phyloP scores from a whole-genome alignment of 2,113 vertebrate species.

The Orthonyx spaldingii region DNA sequence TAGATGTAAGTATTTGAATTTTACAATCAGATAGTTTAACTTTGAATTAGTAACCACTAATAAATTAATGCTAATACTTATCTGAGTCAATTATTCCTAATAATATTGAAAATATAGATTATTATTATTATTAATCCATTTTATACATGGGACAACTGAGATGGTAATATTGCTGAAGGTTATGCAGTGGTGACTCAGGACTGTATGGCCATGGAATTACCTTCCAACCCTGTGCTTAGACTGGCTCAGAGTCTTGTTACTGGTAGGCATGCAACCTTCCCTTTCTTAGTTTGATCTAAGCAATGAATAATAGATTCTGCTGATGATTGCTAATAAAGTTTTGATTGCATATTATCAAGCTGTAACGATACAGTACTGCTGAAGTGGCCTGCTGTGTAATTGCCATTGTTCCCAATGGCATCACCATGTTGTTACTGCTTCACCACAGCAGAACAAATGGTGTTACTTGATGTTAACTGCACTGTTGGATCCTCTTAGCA shows the following conservation, averaged over 20 bases:
- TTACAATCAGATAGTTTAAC: background rate
- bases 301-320: conserved; percentile 38
- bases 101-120: background rate
- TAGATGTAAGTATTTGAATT: background rate
- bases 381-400: background rate
- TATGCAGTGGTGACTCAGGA: background rate
- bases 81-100: background rate
- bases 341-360: conserved; percentile 34
- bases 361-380: background rate
- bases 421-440: background rate
- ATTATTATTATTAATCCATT: background rate
- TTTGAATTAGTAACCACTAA: background rate
- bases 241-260: background rate
- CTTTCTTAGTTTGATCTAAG: background rate
- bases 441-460: background rate
- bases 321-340: conserved; percentile 49
- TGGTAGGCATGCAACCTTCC: background rate
- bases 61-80: background rate
- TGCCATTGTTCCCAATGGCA: conserved; percentile 33
- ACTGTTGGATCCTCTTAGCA: background rate
- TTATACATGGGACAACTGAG: background rate
- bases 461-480: background rate
- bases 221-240: background rate
- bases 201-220: background rate
- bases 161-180: background rate